phyloP scores from a whole-genome alignment of 2,113 vertebrate species.

The Chloropsis cyanopogon region DNA sequence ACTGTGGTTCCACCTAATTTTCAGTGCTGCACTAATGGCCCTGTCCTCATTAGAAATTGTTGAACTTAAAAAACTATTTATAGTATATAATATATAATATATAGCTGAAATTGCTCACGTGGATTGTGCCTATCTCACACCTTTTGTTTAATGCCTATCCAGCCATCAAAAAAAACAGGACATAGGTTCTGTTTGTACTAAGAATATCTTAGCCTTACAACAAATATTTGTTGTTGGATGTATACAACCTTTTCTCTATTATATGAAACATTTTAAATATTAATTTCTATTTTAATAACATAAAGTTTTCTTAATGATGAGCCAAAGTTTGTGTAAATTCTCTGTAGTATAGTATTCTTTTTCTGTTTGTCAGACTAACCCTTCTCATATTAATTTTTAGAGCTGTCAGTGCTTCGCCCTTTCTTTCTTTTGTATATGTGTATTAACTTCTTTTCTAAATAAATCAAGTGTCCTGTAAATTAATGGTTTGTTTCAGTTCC shows the following conservation, averaged over 20 bases:
- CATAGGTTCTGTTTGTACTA: neutral
- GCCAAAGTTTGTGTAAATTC: neutral
- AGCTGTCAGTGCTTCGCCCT: neutral
- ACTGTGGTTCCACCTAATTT: neutral
- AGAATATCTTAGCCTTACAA: neutral
- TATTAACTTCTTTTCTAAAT: neutral
- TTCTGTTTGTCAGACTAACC: neutral
- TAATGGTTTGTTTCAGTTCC: neutral
- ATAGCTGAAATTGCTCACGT: neutral
- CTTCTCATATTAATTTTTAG: neutral
- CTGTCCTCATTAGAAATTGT: neutral
- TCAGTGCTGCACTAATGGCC: neutral
- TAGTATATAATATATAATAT: neutral
- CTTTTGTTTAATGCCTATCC: neutral
- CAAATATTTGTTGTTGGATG: neutral
- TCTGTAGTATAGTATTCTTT: neutral
- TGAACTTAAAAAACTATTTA: neutral
- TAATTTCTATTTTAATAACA: neutral
- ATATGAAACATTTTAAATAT: neutral
- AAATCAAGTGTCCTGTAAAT: neutral
- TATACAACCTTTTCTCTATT: neutral
- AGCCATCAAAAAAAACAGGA: neutral
- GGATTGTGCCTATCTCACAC: neutral
- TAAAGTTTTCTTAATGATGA: neutral
- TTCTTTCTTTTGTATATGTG: neutral